These are phyloP conservation scores for Salvator merianae DNA, from an alignment of 2,113 vertebrate genomes.

Conservation along the genomic window DNA sequence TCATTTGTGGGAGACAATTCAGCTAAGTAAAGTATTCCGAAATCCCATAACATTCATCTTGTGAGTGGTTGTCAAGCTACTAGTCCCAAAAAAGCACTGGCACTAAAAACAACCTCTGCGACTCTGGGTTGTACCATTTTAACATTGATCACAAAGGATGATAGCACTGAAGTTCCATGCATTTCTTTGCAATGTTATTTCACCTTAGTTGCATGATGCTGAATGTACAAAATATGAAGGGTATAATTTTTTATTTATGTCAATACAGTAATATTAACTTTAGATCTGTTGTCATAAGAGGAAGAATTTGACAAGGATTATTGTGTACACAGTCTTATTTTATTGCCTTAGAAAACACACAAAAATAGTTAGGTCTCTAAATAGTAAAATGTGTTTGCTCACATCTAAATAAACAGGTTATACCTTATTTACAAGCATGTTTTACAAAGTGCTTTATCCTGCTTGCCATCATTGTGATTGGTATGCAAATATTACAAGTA, in stretches of 20 bases:
- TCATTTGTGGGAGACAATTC: not conserved
- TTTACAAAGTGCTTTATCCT: conserved; percentile 18
- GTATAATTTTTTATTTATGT: not conserved
- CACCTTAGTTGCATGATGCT: not conserved
- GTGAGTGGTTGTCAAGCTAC: not conserved
- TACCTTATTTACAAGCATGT: not conserved
- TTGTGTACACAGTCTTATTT: not conserved
- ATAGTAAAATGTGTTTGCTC: not conserved
- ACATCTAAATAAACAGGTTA: not conserved
- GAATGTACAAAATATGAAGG: not conserved
- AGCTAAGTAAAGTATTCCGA: not conserved
- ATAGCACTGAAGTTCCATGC: not conserved
- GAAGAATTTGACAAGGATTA: not conserved
- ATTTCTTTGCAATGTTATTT: not conserved
- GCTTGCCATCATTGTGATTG: not conserved
- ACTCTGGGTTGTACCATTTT: too few species aligned
- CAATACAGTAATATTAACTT: not conserved
- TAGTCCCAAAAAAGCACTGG: not conserved
- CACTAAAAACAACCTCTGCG: too few species aligned
- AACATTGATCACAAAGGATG: too few species aligned
- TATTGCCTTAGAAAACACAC: not conserved
- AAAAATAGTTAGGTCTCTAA: not conserved
- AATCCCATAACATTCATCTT: not conserved
- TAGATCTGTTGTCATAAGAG: not conserved
- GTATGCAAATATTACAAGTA: not conserved